These are phyloP conservation scores for Hylomyscus alleni DNA, from an alignment of 2,797 vertebrate species.

Conservation along the genomic window DNA sequence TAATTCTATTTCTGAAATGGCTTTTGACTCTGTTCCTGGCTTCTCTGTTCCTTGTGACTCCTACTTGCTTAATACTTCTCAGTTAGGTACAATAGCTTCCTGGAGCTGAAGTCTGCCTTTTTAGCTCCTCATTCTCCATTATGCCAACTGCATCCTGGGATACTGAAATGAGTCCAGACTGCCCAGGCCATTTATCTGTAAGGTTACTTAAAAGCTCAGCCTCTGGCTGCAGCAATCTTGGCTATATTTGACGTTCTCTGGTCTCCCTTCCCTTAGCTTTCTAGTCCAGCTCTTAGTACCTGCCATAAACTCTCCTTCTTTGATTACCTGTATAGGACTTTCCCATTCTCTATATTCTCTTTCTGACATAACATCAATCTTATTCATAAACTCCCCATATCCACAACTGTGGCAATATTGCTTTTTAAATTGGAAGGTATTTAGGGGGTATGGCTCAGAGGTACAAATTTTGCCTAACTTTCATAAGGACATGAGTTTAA, in stretches of 20 bases:
- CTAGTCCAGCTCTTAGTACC: background rate
- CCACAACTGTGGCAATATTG: background rate
- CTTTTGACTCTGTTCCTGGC: conserved; percentile 46
- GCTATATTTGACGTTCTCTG: background rate
- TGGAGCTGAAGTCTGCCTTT: background rate
- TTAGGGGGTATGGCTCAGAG: background rate
- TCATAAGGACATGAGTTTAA: background rate
- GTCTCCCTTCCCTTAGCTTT: background rate
- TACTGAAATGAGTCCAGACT: conserved; percentile 4
- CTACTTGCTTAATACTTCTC: background rate
- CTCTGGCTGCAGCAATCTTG: conserved; percentile 1
- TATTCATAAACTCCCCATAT: background rate
- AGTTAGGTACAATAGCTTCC: background rate
- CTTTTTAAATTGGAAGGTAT: background rate
- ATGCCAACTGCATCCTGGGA: background rate
- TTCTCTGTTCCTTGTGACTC: conserved; percentile 20
- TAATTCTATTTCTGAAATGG: conserved; percentile 33
- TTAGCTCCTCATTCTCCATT: conserved; percentile 21
- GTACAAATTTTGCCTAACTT: background rate
- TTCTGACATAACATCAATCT: conserved; percentile 5
- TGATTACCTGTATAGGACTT: background rate
- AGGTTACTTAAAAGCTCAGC: background rate
- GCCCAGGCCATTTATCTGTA: background rate
- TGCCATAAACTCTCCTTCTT: background rate
- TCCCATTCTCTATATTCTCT: background rate